Conservation (phyloP, 2,113 vertebrate genomes). For the Anarrhichthys ocellatus region DNA sequence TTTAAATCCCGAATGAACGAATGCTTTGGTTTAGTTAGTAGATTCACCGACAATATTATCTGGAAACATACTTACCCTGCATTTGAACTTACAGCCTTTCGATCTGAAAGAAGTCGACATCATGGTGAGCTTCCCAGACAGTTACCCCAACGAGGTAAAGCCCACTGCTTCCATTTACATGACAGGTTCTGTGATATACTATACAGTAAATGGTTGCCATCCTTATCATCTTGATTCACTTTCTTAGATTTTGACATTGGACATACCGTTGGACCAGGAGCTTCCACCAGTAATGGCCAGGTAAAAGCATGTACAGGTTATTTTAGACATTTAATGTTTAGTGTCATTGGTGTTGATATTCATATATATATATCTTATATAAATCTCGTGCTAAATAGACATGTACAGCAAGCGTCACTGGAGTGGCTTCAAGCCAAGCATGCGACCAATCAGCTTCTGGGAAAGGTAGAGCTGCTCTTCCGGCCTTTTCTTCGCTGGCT, state of each 20-base stretch:
- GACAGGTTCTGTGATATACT: background rate
- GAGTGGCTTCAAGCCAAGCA: conserved; percentile 87
- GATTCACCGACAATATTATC: background rate
- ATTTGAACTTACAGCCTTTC: conserved; percentile 81
- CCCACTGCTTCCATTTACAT: background rate
- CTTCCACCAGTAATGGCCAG: conserved; percentile 84
- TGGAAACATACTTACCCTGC: conserved; percentile 29
- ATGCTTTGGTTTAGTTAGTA: background rate
- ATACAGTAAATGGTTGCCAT: background rate
- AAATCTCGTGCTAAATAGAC: conserved; percentile 60
- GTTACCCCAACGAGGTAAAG: conserved; percentile 85
- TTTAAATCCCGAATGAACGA: background rate
- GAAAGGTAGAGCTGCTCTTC: conserved; percentile 86
- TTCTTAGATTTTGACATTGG: conserved; percentile 83
- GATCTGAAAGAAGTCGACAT: conserved; percentile 85
- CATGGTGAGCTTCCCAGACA: conserved; percentile 87
- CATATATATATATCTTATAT: background rate
- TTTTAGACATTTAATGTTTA: background rate
- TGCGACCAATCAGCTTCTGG: conserved; percentile 85
- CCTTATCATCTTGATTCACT: conserved; percentile 1
- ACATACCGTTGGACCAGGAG: conserved; percentile 84
- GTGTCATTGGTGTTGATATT: background rate
- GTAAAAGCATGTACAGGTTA: conserved; percentile 58
- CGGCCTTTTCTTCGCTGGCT: conserved; percentile 86
- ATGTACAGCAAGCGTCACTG: conserved; percentile 78